Conservation (phyloP, 2,888 invertebrate species). For the Dorcus hopei region DNA sequence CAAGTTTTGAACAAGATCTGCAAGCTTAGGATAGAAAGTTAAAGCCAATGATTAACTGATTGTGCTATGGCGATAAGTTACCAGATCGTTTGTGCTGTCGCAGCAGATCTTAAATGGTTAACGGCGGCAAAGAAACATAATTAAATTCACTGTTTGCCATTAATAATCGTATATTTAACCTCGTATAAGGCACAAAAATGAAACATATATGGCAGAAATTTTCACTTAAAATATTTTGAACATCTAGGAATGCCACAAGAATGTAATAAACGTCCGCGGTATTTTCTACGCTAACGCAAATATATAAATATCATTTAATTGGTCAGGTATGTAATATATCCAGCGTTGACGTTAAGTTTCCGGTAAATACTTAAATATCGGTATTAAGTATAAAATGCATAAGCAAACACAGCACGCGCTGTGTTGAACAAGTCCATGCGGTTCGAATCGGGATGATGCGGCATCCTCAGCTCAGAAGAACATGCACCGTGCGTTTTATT, state of each 20-base stretch:
- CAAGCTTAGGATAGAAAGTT: too few species aligned
- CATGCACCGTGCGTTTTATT: conserved; percentile 32
- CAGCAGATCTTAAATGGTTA: too few species aligned
- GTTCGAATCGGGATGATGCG: conserved; percentile 25
- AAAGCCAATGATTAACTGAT: too few species aligned
- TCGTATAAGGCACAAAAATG: too few species aligned
- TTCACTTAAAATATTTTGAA: neutral
- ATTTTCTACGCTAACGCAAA: neutral
- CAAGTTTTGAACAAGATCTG: too few species aligned
- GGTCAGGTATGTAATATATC: conserved; percentile 4
- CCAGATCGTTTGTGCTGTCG: too few species aligned
- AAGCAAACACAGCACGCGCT: conserved; percentile 18
- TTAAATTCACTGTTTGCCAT: too few species aligned
- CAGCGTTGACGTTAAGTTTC: conserved; percentile 3
- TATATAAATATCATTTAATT: conserved; percentile 7
- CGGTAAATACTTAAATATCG: conserved; percentile 12
- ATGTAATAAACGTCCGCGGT: neutral
- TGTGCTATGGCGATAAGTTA: too few species aligned
- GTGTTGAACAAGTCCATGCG: conserved; percentile 11
- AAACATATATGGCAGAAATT: too few species aligned
- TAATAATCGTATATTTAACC: too few species aligned
- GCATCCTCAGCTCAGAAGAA: conserved; percentile 26
- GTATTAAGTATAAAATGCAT: conserved; percentile 9
- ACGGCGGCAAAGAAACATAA: too few species aligned
- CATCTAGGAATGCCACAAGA: neutral